phyloP scores from a whole-genome alignment of 1,140 invertebrate genomes.

The Temnothorax longispinosus region DNA sequence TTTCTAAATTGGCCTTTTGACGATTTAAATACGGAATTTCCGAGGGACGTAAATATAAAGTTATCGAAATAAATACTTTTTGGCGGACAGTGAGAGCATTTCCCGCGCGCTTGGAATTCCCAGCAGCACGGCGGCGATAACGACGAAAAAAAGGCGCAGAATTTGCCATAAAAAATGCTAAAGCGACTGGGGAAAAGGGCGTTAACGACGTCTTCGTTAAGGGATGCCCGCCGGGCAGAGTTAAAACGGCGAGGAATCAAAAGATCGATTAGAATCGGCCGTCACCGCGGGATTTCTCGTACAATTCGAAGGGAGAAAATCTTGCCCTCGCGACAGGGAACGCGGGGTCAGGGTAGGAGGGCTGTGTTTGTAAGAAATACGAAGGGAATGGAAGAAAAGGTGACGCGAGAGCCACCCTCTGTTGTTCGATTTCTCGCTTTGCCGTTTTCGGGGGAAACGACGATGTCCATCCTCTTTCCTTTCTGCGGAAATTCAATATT shows the following conservation, averaged over 20 bases:
- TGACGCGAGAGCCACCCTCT: conserved; percentile 61
- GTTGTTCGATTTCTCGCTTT: conserved; percentile 63
- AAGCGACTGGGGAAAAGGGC: conserved; percentile 28
- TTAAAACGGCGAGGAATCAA: conserved; percentile 72
- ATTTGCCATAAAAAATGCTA: conserved; percentile 28
- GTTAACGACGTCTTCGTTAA: conserved; percentile 72
- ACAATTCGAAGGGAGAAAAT: conserved; percentile 62
- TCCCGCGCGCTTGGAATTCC: conserved; percentile 56
- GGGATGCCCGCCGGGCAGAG: conserved; percentile 75
- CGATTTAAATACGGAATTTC: not conserved
- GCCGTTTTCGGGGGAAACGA: conserved; percentile 53
- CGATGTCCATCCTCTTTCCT: conserved; percentile 64
- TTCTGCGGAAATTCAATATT: conserved; percentile 80
- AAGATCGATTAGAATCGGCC: conserved; percentile 74
- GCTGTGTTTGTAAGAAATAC: conserved; percentile 48
- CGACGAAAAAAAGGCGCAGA: conserved; percentile 11
- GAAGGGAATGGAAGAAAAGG: conserved; percentile 38
- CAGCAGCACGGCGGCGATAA: conserved; percentile 51
- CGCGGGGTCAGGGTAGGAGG: conserved; percentile 41
- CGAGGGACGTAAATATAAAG: not conserved
- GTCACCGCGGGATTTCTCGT: conserved; percentile 69
- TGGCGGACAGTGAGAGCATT: not conserved
- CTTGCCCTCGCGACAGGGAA: conserved; percentile 57
- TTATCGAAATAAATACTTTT: conserved; percentile 3
- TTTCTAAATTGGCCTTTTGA: not conserved